A percentile compares a stretch with the other conserved stretches of the same genome.
Conservation (phyloP, 53 echinoderm and acorn worm genomes). For the Luidia sarsii region DNA sequence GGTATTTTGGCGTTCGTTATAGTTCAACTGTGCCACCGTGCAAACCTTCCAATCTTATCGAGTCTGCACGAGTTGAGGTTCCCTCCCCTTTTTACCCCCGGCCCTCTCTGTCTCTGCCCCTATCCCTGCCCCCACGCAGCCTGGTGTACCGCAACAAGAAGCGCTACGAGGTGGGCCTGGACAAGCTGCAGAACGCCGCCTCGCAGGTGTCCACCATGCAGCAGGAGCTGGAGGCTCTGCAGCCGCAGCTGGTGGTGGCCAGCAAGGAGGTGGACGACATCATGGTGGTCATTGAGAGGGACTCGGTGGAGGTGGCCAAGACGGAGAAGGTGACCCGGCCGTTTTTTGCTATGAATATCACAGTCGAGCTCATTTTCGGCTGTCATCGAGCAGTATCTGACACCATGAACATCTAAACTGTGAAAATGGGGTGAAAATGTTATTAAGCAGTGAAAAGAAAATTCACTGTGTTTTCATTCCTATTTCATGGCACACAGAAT, state of each 20-base stretch:
- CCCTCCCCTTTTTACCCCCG: background rate
- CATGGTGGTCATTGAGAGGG: conserved; percentile 96
- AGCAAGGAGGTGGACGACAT: conserved; percentile 97
- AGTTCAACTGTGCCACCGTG: no score
- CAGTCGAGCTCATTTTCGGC: no score
- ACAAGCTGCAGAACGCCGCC: conserved; percentile 93
- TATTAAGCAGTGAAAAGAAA: no score
- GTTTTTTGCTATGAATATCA: no score
- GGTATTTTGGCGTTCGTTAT: no score
- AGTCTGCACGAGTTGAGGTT: background rate
- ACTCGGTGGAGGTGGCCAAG: conserved; percentile 95
- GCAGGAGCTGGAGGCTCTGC: conserved; percentile 90
- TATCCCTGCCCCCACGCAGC: conserved; percentile 58
- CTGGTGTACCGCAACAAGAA: conserved; percentile 91
- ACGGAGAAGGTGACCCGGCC: conserved; percentile 93
- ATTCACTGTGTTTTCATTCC: no score
- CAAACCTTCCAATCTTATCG: no score
- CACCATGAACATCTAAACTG: no score
- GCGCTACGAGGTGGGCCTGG: conserved; percentile 98
- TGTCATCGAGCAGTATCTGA: no score
- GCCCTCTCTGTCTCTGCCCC: background rate
- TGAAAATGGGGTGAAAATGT: no score
- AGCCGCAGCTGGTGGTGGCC: conserved; percentile 94
- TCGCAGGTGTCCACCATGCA: conserved; percentile 97
- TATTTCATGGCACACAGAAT: no score